These are phyloP conservation scores for Paraescarpia echinospica DNA, from an alignment of 1,140 invertebrate species.

Conservation along the genomic window DNA sequence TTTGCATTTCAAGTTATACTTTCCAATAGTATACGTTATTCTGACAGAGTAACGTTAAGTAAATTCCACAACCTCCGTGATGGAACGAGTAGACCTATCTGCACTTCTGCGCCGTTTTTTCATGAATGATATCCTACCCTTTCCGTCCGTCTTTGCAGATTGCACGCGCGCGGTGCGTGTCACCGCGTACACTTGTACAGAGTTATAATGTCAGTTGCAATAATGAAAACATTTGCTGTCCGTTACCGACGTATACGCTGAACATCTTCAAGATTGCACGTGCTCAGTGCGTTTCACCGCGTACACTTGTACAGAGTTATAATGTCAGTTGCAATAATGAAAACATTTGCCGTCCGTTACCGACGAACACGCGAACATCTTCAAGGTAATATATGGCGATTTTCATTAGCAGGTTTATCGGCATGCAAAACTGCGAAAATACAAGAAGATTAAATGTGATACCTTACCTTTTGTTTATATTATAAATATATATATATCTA, in stretches of 20 bases:
- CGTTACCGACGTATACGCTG: background rate
- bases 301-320: background rate
- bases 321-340: background rate
- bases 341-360: background rate
- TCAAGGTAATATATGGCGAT: background rate
- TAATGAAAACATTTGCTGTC: background rate
- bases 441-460: too few relatives aligned
- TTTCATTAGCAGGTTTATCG: too few relatives aligned
- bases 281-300: background rate
- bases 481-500: too few relatives aligned
- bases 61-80: background rate
- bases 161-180: background rate
- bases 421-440: too few relatives aligned
- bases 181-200: background rate
- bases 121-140: background rate
- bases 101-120: background rate
- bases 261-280: background rate
- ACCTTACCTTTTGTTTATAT: too few relatives aligned
- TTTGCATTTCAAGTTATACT: background rate
- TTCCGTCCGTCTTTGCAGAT: background rate
- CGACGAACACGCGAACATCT: too few relatives aligned
- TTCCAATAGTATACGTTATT: background rate
- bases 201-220: background rate
- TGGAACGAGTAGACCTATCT: background rate
- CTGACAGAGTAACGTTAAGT: background rate